A percentile compares a stretch with the other conserved stretches of the same genome.
Conservation (phyloP, 2,113 vertebrate genomes). For the Electrona antarctica region DNA sequence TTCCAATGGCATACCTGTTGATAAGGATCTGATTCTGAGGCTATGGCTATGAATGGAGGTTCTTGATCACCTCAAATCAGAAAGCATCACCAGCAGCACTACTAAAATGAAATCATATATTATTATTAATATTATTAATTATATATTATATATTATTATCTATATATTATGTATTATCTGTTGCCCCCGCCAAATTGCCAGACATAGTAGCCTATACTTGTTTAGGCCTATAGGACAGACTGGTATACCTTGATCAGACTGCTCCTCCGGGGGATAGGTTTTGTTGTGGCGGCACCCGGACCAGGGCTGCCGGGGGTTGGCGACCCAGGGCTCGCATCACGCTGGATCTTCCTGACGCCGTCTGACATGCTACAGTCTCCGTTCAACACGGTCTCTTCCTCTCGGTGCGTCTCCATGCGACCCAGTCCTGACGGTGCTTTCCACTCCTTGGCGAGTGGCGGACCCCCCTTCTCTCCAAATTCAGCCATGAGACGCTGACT, state of each 20-base stretch:
- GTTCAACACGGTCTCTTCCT: slow-evolving; percentile 81
- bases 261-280: slow-evolving; percentile 85
- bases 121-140: not conserved
- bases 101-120: not conserved
- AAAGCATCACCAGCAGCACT: not conserved
- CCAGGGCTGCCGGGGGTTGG: slow-evolving; percentile 73
- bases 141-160: too few species aligned
- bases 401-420: slow-evolving; percentile 70
- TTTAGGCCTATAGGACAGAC: not conserved
- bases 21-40: too few species aligned
- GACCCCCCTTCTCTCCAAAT: slow-evolving; percentile 54
- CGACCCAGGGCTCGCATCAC: slow-evolving; percentile 68
- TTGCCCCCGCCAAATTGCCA: too few species aligned
- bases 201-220: too few species aligned
- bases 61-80: too few species aligned
- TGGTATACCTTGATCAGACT: slow-evolving; percentile 93
- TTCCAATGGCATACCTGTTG: too few species aligned
- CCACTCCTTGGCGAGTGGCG: slow-evolving; percentile 52
- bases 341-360: slow-evolving; percentile 50
- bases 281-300: slow-evolving; percentile 63
- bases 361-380: slow-evolving; percentile 84
- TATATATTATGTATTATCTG: too few species aligned
- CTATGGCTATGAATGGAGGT: too few species aligned
- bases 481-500: slow-evolving; percentile 62
- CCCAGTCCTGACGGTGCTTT: slow-evolving; percentile 47